Evolutionary conservation across 2,888 invertebrate genomes (phyloP), one percentile per base, ranked within the genome.

Genomic region (Catocala sponsa): DNA sequence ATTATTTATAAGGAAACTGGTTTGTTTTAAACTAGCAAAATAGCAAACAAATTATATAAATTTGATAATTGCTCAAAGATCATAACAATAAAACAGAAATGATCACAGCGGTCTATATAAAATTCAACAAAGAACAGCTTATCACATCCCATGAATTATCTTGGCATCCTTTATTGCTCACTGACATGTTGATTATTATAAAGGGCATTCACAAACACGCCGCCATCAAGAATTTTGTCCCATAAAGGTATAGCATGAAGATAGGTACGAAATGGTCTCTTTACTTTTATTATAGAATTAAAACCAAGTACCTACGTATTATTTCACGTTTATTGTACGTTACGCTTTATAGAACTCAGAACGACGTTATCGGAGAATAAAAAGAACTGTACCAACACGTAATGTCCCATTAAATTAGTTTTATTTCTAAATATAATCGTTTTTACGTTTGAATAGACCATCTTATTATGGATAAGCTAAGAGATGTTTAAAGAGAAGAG

Each of bases 271-370:
- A 70, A 55, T 51, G 61, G 59, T 59, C 48, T 59, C 52, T 64
- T 72, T 55, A 62, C 64, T 75, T 72, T 74, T 72, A 74, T 68
- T 55, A 62, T 55, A 46, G 58, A 74, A 72, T 72, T 74, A 68
- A 72, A 72, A 64, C 59, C 62, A 68, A 74, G 59, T 53, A 53
- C 52, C 63, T 59, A 51, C 53, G 68, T 64, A 66, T 72, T 74
- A 68, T 75, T 60, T 72, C 63, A 75, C 72, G 53, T 75, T 74
- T 75, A 74, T 66, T 62, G 73, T 58, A 59, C 58, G 52, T 48
- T 54, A 53, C 58, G 59, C 65, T 55, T 60, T 70, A 55, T 65
- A 61, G 48, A 65, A 74, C 68, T 65, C 49, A 44, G 51, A 48
- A 59, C 72, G 58, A 75, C 51, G 60, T 53, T 53, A 59, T 59